Evolutionary conservation across 2,888 invertebrate genomes (phyloP).

Genomic region (Dione vanillae): DNA sequence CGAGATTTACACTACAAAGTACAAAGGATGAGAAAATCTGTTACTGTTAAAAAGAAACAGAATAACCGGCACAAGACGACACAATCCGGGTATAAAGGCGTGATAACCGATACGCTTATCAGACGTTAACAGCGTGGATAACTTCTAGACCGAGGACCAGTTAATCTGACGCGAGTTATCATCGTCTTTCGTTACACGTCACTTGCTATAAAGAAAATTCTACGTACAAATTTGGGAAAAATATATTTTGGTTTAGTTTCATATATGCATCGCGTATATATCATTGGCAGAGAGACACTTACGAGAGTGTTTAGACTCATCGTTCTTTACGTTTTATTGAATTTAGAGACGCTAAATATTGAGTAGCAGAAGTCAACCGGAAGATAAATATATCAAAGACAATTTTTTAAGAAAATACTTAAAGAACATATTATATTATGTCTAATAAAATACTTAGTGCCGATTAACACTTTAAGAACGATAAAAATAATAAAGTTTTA

Average conservation of each 20-base stretch:
- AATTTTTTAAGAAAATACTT: too few relatives aligned
- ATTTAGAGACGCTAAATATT: neutral
- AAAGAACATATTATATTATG: too few relatives aligned
- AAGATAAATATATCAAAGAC: too few relatives aligned
- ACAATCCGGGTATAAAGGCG: conserved; percentile 16
- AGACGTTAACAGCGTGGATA: conserved; percentile 27
- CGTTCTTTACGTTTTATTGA: neutral
- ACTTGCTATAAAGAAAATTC: conserved; percentile 1
- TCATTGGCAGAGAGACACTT: too few relatives aligned
- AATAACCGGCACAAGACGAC: neutral
- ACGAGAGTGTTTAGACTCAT: too few relatives aligned
- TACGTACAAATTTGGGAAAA: neutral
- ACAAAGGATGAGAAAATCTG: neutral
- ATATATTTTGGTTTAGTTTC: neutral
- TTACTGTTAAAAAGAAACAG: neutral
- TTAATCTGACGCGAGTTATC: conserved; percentile 19
- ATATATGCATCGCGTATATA: too few relatives aligned
- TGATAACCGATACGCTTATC: conserved; percentile 19
- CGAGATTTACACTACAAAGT: too few relatives aligned
- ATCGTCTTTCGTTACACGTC: neutral
- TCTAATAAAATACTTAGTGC: too few relatives aligned
- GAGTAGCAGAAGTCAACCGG: neutral
- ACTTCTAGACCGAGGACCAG: conserved; percentile 1
- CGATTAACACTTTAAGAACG: too few relatives aligned
- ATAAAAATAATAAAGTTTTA: neutral